Percentiles rank a stretch among this genome's conserved stretches.
Evolutionary conservation across 2,113 vertebrate genomes (phyloP).

Genomic region (Abramis brama): DNA sequence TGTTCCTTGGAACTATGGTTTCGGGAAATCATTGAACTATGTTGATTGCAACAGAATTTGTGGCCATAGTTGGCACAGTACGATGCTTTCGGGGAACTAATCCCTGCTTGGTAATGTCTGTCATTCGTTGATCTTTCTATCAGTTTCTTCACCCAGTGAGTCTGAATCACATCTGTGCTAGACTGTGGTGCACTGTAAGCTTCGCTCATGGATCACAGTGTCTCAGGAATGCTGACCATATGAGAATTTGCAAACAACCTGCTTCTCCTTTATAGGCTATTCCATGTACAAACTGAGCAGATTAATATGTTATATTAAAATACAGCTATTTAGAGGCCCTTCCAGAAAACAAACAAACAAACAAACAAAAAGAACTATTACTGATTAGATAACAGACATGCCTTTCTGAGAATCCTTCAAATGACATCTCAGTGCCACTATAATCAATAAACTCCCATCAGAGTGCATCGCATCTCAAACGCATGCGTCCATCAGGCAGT

Average conservation of each 20-base stretch:
- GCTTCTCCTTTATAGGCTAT: background rate
- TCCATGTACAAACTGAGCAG: background rate
- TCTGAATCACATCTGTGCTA: background rate
- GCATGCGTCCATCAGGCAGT: no score
- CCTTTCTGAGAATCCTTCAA: constrained; percentile 20
- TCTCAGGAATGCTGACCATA: constrained; percentile 2
- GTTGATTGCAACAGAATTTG: no score
- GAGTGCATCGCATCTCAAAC: background rate
- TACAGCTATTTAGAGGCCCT: background rate
- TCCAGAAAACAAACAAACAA: background rate
- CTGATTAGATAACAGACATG: background rate
- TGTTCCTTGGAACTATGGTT: no score
- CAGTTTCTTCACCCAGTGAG: background rate
- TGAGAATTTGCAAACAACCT: background rate
- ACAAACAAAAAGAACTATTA: background rate
- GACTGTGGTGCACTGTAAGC: background rate
- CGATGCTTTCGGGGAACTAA: no score
- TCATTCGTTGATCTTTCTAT: background rate
- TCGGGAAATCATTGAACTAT: no score
- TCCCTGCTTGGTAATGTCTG: background rate
- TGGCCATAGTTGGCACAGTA: no score
- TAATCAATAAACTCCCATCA: constrained; percentile 16
- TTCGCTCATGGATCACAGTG: background rate
- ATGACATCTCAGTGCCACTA: constrained; percentile 15
- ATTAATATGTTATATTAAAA: background rate